Evolutionary conservation across 2,888 invertebrate species (phyloP).

Genomic region (Chymomyza amoena): DNA sequence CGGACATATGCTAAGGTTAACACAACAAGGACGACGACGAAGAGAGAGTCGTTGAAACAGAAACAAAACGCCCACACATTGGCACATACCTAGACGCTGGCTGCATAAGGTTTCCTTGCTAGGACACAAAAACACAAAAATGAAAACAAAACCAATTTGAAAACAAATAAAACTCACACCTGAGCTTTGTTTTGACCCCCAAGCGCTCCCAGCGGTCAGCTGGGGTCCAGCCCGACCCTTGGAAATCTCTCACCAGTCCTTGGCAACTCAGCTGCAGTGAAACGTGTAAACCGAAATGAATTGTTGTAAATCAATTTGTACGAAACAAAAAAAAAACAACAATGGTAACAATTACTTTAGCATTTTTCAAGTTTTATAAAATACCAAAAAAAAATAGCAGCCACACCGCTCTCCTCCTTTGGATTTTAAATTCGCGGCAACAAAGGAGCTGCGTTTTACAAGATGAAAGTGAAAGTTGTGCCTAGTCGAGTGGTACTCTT

Average conservation of each 20-base stretch:
- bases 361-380: constrained; percentile 33
- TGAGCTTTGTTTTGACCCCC: constrained; percentile 37
- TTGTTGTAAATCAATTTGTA: constrained; percentile 67
- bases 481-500: background rate
- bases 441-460: constrained; percentile 13
- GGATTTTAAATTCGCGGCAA: constrained; percentile 1
- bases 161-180: constrained; percentile 66
- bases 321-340: constrained; percentile 37
- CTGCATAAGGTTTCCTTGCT: constrained; percentile 18
- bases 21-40: background rate
- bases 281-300: constrained; percentile 41
- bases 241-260: constrained; percentile 12
- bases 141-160: constrained; percentile 48
- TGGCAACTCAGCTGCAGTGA: constrained; percentile 31
- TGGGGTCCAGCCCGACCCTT: background rate
- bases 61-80: background rate
- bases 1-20: constrained; percentile 7
- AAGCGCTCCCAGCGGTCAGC: constrained; percentile 10
- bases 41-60: background rate
- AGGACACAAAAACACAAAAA: constrained; percentile 24
- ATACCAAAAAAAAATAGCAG: background rate
- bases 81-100: constrained; percentile 1
- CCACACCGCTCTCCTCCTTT: background rate
- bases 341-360: constrained; percentile 48
- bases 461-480: constrained; percentile 37